Evolutionary conservation across 2,888 invertebrate species (phyloP), one percentile per base, ranked within the genome.

Genomic region (Amblyjoppa fuscipennis): DNA sequence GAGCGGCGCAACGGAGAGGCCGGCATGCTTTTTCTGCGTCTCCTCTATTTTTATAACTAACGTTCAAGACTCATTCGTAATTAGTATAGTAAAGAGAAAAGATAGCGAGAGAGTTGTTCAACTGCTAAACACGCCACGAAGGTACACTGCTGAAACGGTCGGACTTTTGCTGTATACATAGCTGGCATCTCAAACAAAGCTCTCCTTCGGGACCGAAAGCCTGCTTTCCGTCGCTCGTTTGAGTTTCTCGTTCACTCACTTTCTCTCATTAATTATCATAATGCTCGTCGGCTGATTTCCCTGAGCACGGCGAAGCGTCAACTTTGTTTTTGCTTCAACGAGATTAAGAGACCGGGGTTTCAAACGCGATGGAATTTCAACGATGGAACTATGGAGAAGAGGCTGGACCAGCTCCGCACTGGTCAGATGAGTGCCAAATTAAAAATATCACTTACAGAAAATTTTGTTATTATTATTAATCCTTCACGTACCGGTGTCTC

Each of bases 11-110:
- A 64, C 5, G 61, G 61, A 3, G 61, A 1, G 31, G 61, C 34
- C 31, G 31, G 61, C n/a, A 16, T 34, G 31, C 31, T 31, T 28
- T 31, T 64, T 34, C 16, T 16, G 6, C 16, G 61, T 45, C 73
- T 71, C 34, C 64, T n/a, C 31, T 59, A 68, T 73, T 81, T 84
- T 77, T 66, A 38, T 34, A n/a, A 71, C 20, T 16, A 77, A 82
- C 75, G 61, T 20, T 51, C 51, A 75, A 81, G 61, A 28, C 79
- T 64, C 75, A 49, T 56, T 78, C 81, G 81, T 83, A 88, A 89
- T 90, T 88, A 88, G 88, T 74, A 75, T 68, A 81, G 75, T 76
- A 71, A 86, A 86, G 75, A 74, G 85, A 80, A 31, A 73, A 73
- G 76, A 87, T 28, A 70, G 82, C 76, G 79, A 69, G 83, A 84